Evolutionary conservation across 2,797 vertebrate genomes (phyloP).

Genomic region (Neopelma chrysocephalum): DNA sequence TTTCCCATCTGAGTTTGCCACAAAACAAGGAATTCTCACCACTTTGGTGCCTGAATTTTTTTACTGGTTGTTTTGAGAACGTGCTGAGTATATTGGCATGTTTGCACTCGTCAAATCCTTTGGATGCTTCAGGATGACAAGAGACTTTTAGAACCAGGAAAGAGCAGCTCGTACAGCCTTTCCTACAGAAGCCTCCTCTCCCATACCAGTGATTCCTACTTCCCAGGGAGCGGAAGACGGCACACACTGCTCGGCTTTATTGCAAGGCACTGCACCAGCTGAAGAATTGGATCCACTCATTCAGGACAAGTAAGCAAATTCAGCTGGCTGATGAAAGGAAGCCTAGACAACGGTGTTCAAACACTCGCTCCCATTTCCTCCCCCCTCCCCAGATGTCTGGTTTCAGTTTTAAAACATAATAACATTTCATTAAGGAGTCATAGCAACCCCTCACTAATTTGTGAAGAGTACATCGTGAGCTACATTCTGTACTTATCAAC

Average conservation of each 20-base stretch:
- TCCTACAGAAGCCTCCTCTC: constrained; percentile 30
- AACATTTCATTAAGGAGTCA: constrained; percentile 65
- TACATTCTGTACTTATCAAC: constrained; percentile 47
- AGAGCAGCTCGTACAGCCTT: not conserved
- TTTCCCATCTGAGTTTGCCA: not conserved
- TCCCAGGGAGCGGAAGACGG: constrained; percentile 51
- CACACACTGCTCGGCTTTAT: constrained; percentile 63
- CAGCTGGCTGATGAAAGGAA: constrained; percentile 63
- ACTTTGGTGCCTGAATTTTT: not conserved
- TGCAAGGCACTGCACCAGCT: constrained; percentile 31
- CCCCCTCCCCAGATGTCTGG: constrained; percentile 26
- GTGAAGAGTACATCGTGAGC: constrained; percentile 44
- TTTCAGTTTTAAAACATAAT: constrained; percentile 65
- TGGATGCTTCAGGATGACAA: not conserved
- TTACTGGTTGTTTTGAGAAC: rapidly evolving
- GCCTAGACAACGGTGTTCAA: constrained; percentile 57
- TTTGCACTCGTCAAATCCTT: not conserved
- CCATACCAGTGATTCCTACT: constrained; percentile 44
- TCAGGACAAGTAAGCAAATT: constrained; percentile 66
- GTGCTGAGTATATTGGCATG: rapidly evolving
- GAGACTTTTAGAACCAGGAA: not conserved
- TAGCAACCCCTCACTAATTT: constrained; percentile 57
- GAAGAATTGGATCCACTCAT: constrained; percentile 61
- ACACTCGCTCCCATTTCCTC: constrained; percentile 32
- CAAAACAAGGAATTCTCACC: not conserved